Conservation (phyloP, 2,113 vertebrate genomes). For the Epinephelus cyanopodus region DNA sequence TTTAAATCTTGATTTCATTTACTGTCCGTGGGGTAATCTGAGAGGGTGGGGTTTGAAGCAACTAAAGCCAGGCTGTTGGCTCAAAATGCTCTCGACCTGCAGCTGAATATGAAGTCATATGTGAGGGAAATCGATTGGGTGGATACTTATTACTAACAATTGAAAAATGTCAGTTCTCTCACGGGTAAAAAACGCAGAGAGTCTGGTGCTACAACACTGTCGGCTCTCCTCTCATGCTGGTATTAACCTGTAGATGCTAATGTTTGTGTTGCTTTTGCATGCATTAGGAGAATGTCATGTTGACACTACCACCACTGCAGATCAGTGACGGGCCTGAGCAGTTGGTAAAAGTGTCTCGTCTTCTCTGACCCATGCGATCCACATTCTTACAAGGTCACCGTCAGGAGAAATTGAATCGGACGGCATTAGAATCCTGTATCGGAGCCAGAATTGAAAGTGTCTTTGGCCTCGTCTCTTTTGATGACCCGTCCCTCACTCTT, state of each 20-base stretch:
- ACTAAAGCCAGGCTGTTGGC: slow-evolving; percentile 9
- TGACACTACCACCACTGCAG: slow-evolving; percentile 61
- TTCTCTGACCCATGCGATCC: slow-evolving; percentile 42
- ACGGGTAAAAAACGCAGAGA: background rate
- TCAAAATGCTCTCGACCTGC: slow-evolving; percentile 1
- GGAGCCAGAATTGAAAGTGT: slow-evolving; percentile 18
- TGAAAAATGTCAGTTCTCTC: slow-evolving; percentile 9
- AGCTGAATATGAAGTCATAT: slow-evolving; percentile 37
- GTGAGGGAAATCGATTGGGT: slow-evolving; percentile 23
- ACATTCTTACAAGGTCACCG: slow-evolving; percentile 63
- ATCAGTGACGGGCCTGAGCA: slow-evolving; percentile 43
- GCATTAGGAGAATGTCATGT: slow-evolving; percentile 68
- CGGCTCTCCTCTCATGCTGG: slow-evolving; percentile 3
- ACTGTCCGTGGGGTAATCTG: slow-evolving; percentile 21
- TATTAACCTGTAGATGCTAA: slow-evolving; percentile 12
- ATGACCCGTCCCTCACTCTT: slow-evolving; percentile 19
- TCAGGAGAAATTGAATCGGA: slow-evolving; percentile 37
- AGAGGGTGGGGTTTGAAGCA: slow-evolving; percentile 17
- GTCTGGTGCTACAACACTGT: background rate
- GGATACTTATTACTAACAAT: slow-evolving; percentile 18
- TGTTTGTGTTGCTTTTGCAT: slow-evolving; percentile 65
- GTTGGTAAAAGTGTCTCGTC: slow-evolving; percentile 41
- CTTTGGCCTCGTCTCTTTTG: slow-evolving; percentile 19
- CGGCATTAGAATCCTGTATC: slow-evolving; percentile 1
- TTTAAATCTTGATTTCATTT: slow-evolving; percentile 46